phyloP scores from a whole-genome alignment of 2,888 invertebrate genomes.

The Spodoptera exigua region DNA sequence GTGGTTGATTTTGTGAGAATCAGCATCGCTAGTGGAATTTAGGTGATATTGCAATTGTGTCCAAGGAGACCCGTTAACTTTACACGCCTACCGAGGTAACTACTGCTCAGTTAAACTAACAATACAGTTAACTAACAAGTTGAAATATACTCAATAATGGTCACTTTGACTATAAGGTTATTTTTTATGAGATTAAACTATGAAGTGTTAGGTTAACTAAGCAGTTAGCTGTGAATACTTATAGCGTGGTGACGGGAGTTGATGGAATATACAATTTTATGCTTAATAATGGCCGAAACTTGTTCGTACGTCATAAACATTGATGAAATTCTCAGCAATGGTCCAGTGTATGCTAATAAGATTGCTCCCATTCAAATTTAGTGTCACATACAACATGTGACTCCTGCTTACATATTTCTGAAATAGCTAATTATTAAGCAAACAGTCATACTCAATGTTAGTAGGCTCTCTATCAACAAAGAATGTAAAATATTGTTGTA shows the following conservation, averaged over 20 bases:
- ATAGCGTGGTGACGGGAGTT: constrained; percentile 41
- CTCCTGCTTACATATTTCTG: too few species aligned
- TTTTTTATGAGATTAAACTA: constrained; percentile 2
- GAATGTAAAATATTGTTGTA: constrained; percentile 21
- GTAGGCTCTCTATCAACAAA: constrained; percentile 52
- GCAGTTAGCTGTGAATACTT: constrained; percentile 39
- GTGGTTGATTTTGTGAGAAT: constrained; percentile 78
- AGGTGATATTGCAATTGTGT: constrained; percentile 79
- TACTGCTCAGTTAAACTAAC: constrained; percentile 57
- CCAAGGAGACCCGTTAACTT: constrained; percentile 54
- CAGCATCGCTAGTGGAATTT: constrained; percentile 68
- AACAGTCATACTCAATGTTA: constrained; percentile 47
- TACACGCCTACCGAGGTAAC: constrained; percentile 52
- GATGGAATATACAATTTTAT: constrained; percentile 29
- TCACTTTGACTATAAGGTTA: too few species aligned
- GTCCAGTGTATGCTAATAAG: too few species aligned
- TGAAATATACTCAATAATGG: too few species aligned
- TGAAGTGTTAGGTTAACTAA: constrained; percentile 49
- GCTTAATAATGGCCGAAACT: constrained; percentile 15
- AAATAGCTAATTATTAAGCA: constrained; percentile 37
- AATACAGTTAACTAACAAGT: constrained; percentile 5
- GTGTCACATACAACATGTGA: too few species aligned
- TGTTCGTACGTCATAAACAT: too few species aligned
- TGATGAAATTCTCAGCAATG: too few species aligned
- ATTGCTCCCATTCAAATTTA: too few species aligned